phyloP scores from a whole-genome alignment of 1,140 invertebrate species.

The Metaphire vulgaris region DNA sequence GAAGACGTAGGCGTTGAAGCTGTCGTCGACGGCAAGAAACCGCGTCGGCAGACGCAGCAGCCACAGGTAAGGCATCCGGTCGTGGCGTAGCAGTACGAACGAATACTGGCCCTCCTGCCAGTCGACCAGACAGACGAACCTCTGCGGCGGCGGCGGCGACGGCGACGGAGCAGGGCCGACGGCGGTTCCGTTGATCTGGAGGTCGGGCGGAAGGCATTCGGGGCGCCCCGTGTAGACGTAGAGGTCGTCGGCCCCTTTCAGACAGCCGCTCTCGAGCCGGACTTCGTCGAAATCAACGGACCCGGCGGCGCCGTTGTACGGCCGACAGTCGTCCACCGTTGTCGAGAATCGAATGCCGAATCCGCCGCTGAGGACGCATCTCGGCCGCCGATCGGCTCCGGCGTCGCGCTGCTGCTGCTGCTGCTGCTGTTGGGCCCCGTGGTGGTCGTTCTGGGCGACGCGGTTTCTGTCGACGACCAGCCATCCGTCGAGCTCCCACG shows the following conservation, averaged over 20 bases:
- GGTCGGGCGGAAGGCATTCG: constrained; percentile 19
- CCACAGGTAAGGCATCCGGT: constrained; percentile 19
- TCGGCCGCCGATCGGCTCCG: too few relatives aligned
- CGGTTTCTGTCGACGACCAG: background rate
- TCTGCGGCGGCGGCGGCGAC: constrained; percentile 8
- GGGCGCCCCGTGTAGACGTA: constrained; percentile 23
- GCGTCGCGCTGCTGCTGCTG: too few relatives aligned
- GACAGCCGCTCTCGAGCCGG: constrained; percentile 27
- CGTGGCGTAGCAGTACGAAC: constrained; percentile 22
- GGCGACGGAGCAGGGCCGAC: too few relatives aligned
- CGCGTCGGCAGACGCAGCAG: constrained; percentile 21
- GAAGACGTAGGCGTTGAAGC: constrained; percentile 25
- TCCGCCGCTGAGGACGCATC: background rate
- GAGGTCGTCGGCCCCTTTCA: constrained; percentile 18
- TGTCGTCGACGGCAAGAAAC: background rate
- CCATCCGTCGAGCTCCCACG: background rate
- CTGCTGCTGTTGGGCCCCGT: too few relatives aligned
- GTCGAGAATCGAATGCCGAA: background rate
- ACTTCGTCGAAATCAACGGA: background rate
- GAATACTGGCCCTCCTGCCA: constrained; percentile 20
- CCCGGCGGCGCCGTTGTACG: background rate
- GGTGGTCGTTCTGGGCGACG: background rate
- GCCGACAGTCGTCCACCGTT: too few relatives aligned
- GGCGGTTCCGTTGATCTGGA: constrained; percentile 19
- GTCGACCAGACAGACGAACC: constrained; percentile 24